A percentile compares a stretch with the other conserved stretches of the same genome.
These are phyloP conservation scores for Natrix natrix DNA, from an alignment of 2,797 vertebrate species.

Conservation along the genomic window DNA sequence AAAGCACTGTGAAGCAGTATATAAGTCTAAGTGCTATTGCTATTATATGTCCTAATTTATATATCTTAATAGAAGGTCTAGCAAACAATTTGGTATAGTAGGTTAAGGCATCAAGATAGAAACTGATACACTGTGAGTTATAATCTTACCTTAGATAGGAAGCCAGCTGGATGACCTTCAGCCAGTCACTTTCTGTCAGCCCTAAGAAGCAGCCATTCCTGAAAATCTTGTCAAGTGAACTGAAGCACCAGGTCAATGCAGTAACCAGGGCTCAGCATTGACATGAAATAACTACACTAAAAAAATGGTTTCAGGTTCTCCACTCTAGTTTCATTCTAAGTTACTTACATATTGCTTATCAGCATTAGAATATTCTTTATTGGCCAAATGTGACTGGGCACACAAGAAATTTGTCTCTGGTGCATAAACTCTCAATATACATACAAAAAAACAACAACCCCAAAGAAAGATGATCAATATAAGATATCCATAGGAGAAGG, in stretches of 20 bases:
- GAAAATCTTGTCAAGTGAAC: background rate
- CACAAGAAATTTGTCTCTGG: too few relatives aligned
- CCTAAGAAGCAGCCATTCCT: background rate
- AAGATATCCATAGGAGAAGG: background rate
- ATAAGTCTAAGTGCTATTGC: too few relatives aligned
- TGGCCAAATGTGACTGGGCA: too few relatives aligned
- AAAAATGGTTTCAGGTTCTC: too few relatives aligned
- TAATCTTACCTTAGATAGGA: background rate
- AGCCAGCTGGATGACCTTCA: background rate
- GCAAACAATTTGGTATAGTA: background rate
- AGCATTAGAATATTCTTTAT: background rate
- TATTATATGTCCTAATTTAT: background rate
- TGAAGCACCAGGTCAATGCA: background rate
- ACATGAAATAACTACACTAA: too few relatives aligned
- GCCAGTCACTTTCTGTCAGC: background rate
- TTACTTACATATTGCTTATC: background rate
- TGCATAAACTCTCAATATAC: too few relatives aligned
- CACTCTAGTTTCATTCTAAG: too few relatives aligned
- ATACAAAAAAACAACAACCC: too few relatives aligned
- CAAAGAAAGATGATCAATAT: background rate
- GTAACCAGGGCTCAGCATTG: too few relatives aligned
- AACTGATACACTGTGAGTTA: background rate
- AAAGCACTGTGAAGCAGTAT: too few relatives aligned
- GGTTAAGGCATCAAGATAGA: background rate
- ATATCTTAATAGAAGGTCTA: background rate